Conservation (phyloP, 2,113 vertebrate species). For the Martes martes region DNA sequence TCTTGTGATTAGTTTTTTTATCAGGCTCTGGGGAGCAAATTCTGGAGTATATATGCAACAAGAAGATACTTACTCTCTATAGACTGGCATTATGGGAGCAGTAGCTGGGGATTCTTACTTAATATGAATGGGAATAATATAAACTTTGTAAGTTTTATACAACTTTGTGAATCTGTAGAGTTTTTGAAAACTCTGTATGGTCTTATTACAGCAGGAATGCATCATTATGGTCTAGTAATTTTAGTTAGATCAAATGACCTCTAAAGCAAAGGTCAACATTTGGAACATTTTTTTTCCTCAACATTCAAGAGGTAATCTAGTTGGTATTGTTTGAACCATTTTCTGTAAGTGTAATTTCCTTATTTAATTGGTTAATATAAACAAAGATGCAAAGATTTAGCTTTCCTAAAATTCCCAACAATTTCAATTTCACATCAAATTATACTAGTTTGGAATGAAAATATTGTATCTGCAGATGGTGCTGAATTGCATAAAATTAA, state of each 20-base stretch:
- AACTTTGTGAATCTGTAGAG: not conserved
- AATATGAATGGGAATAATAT: not conserved
- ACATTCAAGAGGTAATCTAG: not conserved
- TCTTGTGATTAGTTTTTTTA: slow-evolving; percentile 52
- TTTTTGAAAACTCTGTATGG: not conserved
- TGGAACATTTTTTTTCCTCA: not conserved
- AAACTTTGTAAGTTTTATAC: not conserved
- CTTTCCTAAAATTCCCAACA: slow-evolving; percentile 66
- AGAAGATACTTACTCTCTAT: not conserved
- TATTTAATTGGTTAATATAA: slow-evolving; percentile 75
- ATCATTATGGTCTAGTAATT: not conserved
- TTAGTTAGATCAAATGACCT: not conserved
- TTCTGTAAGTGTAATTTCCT: slow-evolving; percentile 74
- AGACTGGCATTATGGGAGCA: not conserved
- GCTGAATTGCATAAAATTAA: slow-evolving; percentile 84
- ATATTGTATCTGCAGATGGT: slow-evolving; percentile 80
- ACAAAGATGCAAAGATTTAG: slow-evolving; percentile 75
- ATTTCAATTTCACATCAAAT: slow-evolving; percentile 77
- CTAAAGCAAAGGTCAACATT: not conserved
- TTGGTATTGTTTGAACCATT: not conserved
- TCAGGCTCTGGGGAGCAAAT: not conserved
- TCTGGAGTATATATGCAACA: not conserved
- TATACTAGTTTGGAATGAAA: slow-evolving; percentile 76
- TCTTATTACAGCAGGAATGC: not conserved
- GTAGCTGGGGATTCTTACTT: not conserved